These are phyloP conservation scores for Phrixothrix hirtus DNA, from an alignment of 2,888 invertebrate species.

Conservation along the genomic window DNA sequence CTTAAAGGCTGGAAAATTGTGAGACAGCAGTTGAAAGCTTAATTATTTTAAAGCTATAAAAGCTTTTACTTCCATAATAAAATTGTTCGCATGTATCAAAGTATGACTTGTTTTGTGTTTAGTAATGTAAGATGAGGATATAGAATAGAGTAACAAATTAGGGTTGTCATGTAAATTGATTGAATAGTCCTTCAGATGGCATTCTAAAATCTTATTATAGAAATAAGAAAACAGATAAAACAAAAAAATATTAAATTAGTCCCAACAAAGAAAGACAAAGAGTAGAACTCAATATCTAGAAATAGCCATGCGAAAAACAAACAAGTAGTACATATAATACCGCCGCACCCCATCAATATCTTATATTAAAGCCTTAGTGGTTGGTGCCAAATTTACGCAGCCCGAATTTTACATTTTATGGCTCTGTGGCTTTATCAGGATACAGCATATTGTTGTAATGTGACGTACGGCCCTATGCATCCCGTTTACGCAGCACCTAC, in stretches of 20 bases:
- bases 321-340: constrained; percentile 34
- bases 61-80: too few species aligned
- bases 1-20: too few species aligned
- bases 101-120: too few species aligned
- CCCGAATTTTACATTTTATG: constrained; percentile 47
- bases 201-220: constrained; percentile 36
- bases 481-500: constrained; percentile 32
- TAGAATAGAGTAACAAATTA: constrained; percentile 34
- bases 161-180: constrained; percentile 40
- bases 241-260: constrained; percentile 36
- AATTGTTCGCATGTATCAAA: too few species aligned
- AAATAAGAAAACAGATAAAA: constrained; percentile 29
- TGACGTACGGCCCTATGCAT: constrained; percentile 36
- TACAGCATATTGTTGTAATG: constrained; percentile 42
- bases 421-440: constrained; percentile 48
- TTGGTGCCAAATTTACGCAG: constrained; percentile 39
- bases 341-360: constrained; percentile 31
- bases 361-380: constrained; percentile 33
- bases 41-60: too few species aligned
- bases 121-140: constrained; percentile 9
- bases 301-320: constrained; percentile 37
- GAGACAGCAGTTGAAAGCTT: too few species aligned
- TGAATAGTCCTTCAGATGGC: constrained; percentile 34
- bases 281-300: constrained; percentile 35
- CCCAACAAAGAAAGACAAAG: constrained; percentile 36